A percentile compares a stretch with the other conserved stretches of the same genome.
Conservation (phyloP, 1,140 invertebrate genomes). For the Proctacanthus coquilletti region DNA sequence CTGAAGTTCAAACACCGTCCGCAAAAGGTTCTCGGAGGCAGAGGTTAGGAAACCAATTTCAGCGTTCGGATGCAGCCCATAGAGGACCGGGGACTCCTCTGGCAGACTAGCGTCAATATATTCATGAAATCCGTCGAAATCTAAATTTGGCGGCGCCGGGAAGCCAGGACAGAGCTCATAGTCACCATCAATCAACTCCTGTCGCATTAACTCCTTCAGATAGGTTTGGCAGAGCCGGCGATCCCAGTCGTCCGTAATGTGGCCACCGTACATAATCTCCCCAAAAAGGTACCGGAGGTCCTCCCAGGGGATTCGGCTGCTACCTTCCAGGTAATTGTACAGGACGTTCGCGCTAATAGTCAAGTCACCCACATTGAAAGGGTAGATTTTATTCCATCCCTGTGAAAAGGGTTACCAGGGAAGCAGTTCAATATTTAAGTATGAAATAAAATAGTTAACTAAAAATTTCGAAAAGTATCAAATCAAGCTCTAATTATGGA, state of each 20-base stretch:
- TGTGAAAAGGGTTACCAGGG: no score
- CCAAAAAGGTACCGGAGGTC: conserved; percentile 87
- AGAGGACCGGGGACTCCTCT: conserved; percentile 75
- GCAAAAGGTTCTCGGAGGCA: conserved; percentile 73
- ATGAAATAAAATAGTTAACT: no score
- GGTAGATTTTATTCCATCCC: conserved; percentile 84
- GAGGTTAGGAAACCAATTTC: conserved; percentile 88
- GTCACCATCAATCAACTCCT: conserved; percentile 77
- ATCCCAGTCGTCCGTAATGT: conserved; percentile 95
- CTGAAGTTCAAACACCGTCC: conserved; percentile 84
- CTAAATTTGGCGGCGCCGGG: conserved; percentile 67
- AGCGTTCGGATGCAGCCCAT: conserved; percentile 88
- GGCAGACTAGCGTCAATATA: conserved; percentile 82
- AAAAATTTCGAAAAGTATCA: no score
- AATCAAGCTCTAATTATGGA: no score
- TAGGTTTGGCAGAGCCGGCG: conserved; percentile 74
- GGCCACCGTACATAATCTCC: conserved; percentile 95
- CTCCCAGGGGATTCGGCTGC: conserved; percentile 79
- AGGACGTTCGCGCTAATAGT: conserved; percentile 85
- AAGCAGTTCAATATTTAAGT: no score
- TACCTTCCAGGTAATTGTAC: conserved; percentile 86
- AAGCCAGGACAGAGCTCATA: conserved; percentile 70
- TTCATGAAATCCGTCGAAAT: conserved; percentile 74
- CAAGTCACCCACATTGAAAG: conserved; percentile 75
- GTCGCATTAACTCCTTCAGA: conserved; percentile 72